Evolutionary conservation across 2,113 vertebrate genomes (phyloP).

Genomic region (Heptranchias perlo): DNA sequence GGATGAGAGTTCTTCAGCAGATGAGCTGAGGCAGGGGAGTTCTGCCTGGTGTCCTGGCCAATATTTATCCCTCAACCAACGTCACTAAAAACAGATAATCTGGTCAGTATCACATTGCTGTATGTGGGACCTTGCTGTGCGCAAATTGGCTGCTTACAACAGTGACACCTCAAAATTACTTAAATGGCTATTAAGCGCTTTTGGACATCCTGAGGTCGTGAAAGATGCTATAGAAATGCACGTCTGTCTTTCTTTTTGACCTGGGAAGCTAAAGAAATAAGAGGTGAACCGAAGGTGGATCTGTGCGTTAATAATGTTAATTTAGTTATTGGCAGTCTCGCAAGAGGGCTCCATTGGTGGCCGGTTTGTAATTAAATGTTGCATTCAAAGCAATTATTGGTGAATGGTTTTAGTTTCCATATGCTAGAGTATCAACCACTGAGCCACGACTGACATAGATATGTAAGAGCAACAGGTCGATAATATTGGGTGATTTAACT

Average conservation of each 20-base stretch:
- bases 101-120: background rate
- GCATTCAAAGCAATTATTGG: background rate
- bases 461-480: background rate
- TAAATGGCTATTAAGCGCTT: background rate
- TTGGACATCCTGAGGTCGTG: background rate
- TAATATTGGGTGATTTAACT: background rate
- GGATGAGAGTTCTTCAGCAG: background rate
- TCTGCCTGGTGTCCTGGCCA: background rate
- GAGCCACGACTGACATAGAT: background rate
- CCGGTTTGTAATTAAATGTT: background rate
- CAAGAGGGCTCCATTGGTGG: background rate
- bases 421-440: background rate
- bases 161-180: background rate
- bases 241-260: too few species aligned
- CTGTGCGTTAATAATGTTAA: too few species aligned
- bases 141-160: background rate
- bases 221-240: background rate
- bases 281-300: too few species aligned
- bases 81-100: background rate
- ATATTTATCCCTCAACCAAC: background rate
- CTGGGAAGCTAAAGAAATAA: background rate
- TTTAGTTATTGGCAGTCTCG: background rate
- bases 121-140: too few species aligned
- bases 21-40: background rate
- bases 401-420: background rate